A percentile compares a stretch with the other conserved stretches of the same genome.
Conservation (phyloP, 2,113 vertebrate genomes). For the Parus major region DNA sequence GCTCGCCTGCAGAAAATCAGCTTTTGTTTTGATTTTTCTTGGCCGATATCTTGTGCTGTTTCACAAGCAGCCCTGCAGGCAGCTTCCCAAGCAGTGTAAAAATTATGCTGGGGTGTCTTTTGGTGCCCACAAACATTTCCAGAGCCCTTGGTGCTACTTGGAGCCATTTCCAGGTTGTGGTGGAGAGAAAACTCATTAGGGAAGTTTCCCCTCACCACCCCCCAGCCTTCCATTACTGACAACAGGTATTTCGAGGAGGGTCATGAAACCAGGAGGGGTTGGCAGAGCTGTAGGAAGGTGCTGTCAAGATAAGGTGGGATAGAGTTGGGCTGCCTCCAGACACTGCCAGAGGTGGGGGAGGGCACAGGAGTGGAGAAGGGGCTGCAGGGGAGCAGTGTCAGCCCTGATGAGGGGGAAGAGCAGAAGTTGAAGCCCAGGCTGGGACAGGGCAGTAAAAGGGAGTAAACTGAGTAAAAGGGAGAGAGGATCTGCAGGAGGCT, state of each 20-base stretch:
- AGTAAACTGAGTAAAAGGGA: neutral
- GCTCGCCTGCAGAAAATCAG: neutral
- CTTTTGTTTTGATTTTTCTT: constrained; percentile 31
- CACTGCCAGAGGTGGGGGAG: neutral
- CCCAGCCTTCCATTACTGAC: neutral
- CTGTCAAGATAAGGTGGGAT: neutral
- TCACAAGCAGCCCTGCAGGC: neutral
- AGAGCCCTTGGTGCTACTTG: neutral
- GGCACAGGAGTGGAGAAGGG: neutral
- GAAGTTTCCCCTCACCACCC: neutral
- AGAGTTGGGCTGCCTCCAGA: neutral
- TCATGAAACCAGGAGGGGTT: neutral
- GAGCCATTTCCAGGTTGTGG: neutral
- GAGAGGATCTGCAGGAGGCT: neutral
- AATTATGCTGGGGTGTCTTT: neutral
- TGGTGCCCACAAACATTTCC: neutral
- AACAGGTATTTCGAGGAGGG: neutral
- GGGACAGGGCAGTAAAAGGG: neutral
- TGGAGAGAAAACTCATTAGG: neutral
- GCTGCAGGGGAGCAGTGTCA: neutral
- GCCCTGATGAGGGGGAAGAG: neutral
- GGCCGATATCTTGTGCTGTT: neutral
- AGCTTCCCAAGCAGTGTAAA: neutral
- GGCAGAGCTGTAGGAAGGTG: neutral
- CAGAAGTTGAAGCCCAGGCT: neutral